phyloP scores from a whole-genome alignment of 2,113 vertebrate genomes.

The Struthidea cinerea region DNA sequence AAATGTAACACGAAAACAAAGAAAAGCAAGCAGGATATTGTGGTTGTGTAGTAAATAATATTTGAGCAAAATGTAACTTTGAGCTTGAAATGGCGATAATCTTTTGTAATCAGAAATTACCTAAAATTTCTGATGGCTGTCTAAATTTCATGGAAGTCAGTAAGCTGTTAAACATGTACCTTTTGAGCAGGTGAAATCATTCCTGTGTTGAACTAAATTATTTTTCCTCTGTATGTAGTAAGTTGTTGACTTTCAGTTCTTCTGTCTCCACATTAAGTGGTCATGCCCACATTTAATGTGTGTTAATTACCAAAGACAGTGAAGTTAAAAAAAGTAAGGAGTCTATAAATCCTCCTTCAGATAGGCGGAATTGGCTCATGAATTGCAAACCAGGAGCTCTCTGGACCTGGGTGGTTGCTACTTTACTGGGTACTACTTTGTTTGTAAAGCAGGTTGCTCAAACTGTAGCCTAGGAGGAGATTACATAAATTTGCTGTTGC shows the following conservation, averaged over 20 bases:
- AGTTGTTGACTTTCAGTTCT: not conserved
- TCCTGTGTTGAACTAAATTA: not conserved
- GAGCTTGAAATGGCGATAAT: not conserved
- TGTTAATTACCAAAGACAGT: constrained; percentile 49
- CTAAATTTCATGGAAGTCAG: not conserved
- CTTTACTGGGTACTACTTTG: not conserved
- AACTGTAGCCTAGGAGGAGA: not conserved
- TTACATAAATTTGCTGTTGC: constrained; percentile 5
- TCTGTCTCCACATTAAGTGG: not conserved
- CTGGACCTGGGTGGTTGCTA: constrained; percentile 40
- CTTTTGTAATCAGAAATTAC: not conserved
- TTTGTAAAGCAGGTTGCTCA: constrained; percentile 16
- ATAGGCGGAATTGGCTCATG: constrained; percentile 27
- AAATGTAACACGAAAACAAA: not conserved
- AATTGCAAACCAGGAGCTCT: constrained; percentile 31
- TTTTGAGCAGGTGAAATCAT: not conserved
- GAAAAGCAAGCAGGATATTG: not conserved
- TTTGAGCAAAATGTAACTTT: not conserved
- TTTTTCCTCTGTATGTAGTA: not conserved
- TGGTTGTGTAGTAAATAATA: not conserved
- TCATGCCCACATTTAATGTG: constrained; percentile 1
- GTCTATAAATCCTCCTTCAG: constrained; percentile 45
- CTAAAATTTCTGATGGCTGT: not conserved
- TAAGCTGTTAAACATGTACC: not conserved
- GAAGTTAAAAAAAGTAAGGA: constrained; percentile 38